Evolutionary conservation across 2,797 vertebrate genomes (phyloP).

Genomic region (Enteromius thamalakanensis): DNA sequence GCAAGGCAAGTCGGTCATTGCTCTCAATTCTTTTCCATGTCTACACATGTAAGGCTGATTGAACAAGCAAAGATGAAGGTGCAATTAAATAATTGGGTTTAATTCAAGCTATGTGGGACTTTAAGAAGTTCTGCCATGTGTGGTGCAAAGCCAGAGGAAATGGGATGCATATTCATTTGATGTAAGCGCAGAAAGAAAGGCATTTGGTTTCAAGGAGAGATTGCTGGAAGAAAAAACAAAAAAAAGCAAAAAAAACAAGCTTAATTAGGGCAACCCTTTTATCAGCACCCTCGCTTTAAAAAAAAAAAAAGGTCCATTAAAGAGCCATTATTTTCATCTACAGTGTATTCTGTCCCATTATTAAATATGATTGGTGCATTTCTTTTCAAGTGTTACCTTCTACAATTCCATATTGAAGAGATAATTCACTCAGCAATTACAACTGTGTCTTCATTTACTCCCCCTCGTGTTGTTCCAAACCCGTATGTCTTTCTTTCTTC

Average conservation of each 20-base stretch:
- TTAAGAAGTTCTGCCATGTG: conserved; percentile 33
- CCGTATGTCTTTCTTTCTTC: background rate
- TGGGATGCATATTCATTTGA: conserved; percentile 47
- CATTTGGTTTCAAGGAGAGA: conserved; percentile 58
- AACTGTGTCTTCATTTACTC: conserved; percentile 1
- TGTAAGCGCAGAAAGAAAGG: conserved; percentile 35
- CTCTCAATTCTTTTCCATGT: background rate
- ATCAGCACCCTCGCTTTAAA: conserved; percentile 56
- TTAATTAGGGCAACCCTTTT: conserved; percentile 64
- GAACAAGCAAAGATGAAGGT: conserved; percentile 11
- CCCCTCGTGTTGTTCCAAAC: background rate
- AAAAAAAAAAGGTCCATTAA: conserved; percentile 53
- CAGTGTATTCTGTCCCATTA: conserved; percentile 29
- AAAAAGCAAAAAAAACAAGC: conserved; percentile 26
- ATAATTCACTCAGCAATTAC: background rate
- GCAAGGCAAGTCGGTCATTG: background rate
- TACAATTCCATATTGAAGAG: background rate
- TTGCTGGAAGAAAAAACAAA: conserved; percentile 53
- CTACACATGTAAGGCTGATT: conserved; percentile 11
- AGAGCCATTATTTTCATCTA: conserved; percentile 52
- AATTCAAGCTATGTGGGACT: conserved; percentile 19
- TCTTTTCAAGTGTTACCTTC: background rate
- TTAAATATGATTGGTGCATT: conserved; percentile 1
- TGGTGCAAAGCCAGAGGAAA: conserved; percentile 46
- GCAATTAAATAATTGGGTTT: conserved; percentile 28